phyloP scores from a whole-genome alignment of 2,113 vertebrate genomes.

The Peromyscus polionotus region DNA sequence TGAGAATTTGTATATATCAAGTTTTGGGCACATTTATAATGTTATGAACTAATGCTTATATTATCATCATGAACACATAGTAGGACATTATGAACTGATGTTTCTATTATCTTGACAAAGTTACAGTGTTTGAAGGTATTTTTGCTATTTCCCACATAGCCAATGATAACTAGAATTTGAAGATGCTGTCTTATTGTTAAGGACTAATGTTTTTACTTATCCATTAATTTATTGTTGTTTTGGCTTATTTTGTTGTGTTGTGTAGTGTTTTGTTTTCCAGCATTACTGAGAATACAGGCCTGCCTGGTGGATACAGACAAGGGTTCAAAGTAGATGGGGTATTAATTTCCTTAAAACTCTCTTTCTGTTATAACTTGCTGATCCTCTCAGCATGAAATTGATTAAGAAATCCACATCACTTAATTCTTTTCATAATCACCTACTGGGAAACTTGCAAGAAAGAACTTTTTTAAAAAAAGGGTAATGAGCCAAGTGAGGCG shows the following conservation, averaged over 20 bases:
- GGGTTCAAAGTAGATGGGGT: slow-evolving; percentile 30
- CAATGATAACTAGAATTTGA: neutral
- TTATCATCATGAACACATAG: slow-evolving; percentile 1
- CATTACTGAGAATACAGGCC: neutral
- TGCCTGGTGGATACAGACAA: slow-evolving; percentile 57
- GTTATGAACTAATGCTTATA: neutral
- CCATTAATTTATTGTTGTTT: slow-evolving; percentile 53
- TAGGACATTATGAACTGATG: neutral
- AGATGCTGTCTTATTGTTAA: neutral
- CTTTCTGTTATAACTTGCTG: slow-evolving; percentile 72
- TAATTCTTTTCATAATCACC: slow-evolving; percentile 82
- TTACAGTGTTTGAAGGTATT: neutral
- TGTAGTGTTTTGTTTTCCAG: slow-evolving; percentile 58
- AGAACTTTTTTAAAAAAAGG: slow-evolving; percentile 45
- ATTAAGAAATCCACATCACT: slow-evolving; percentile 81
- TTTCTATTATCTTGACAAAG: neutral
- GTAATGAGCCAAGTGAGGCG: slow-evolving; percentile 61
- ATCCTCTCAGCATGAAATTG: slow-evolving; percentile 81
- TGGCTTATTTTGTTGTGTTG: neutral
- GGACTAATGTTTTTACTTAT: slow-evolving; percentile 41
- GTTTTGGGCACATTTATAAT: neutral
- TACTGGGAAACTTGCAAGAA: slow-evolving; percentile 62
- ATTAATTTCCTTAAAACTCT: slow-evolving; percentile 76
- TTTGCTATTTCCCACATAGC: neutral
- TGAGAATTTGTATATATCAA: neutral